phyloP scores from a whole-genome alignment of 2,888 invertebrate genomes.

The Nezara viridula region DNA sequence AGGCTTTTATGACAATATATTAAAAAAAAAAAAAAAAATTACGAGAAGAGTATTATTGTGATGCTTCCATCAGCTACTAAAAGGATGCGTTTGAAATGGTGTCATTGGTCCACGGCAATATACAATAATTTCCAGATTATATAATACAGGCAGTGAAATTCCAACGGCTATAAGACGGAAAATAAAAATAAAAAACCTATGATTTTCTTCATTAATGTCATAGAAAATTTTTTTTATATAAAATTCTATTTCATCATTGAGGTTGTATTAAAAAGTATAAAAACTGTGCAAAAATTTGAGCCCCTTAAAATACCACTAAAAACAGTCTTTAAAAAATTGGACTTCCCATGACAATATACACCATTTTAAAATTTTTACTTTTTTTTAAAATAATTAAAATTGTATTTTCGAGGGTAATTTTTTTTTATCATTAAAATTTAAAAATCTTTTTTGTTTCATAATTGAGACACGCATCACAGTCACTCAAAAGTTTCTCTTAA shows the following conservation, averaged over 20 bases:
- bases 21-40: constrained; percentile 36
- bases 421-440: constrained; percentile 41
- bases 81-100: constrained; percentile 51
- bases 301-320: constrained; percentile 59
- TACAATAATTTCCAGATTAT: constrained; percentile 45
- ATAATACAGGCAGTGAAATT: constrained; percentile 47
- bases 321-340: constrained; percentile 63
- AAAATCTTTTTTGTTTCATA: constrained; percentile 18
- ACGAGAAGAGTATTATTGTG: constrained; percentile 56
- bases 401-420: constrained; percentile 42
- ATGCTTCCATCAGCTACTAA: constrained; percentile 52
- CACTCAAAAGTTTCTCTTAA: constrained; percentile 56
- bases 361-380: constrained; percentile 52
- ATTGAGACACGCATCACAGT: constrained; percentile 57
- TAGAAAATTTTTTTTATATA: constrained; percentile 51
- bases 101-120: constrained; percentile 58
- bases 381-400: constrained; percentile 51
- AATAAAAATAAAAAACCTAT: constrained; percentile 32
- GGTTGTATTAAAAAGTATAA: constrained; percentile 60
- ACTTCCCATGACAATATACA: constrained; percentile 59
- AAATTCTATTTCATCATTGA: constrained; percentile 57
- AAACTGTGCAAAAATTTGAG: constrained; percentile 62
- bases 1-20: constrained; percentile 33
- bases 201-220: constrained; percentile 16
- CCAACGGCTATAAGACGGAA: neutral